Percentiles rank a stretch among this genome's conserved stretches.
phyloP scores from a whole-genome alignment of 2,888 invertebrate species.

The Drosophila peninsularis region DNA sequence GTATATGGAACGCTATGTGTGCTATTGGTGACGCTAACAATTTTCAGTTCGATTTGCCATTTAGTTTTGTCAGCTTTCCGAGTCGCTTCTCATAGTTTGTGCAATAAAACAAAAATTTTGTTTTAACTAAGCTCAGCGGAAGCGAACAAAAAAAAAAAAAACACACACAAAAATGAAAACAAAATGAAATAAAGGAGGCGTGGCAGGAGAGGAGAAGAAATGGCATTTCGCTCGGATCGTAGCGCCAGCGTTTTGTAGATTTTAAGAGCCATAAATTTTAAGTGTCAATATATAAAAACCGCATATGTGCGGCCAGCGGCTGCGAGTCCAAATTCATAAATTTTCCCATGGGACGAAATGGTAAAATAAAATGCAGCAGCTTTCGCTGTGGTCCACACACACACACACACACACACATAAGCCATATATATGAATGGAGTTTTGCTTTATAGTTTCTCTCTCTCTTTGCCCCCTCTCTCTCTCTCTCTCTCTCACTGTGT shows the following conservation, averaged over 20 bases:
- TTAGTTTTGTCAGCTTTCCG: slow-evolving; percentile 50
- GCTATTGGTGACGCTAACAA: slow-evolving; percentile 47
- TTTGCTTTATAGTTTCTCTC: slow-evolving; percentile 68
- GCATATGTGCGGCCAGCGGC: slow-evolving; percentile 76
- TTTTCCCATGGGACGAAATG: slow-evolving; percentile 71
- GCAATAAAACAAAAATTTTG: slow-evolving; percentile 50
- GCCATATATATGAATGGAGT: slow-evolving; percentile 49
- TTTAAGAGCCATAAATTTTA: slow-evolving; percentile 78
- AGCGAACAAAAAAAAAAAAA: slow-evolving; percentile 11
- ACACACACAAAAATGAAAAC: background rate
- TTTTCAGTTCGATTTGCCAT: slow-evolving; percentile 69
- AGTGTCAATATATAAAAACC: slow-evolving; percentile 80
- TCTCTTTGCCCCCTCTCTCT: background rate
- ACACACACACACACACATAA: slow-evolving; percentile 28
- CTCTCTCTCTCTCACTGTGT: slow-evolving; percentile 1
- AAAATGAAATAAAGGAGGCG: slow-evolving; percentile 1
- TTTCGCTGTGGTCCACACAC: slow-evolving; percentile 38
- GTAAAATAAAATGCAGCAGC: slow-evolving; percentile 74
- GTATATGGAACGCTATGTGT: background rate
- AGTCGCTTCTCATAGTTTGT: slow-evolving; percentile 51
- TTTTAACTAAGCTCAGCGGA: slow-evolving; percentile 21
- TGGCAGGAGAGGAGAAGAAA: slow-evolving; percentile 7
- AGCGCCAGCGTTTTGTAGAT: slow-evolving; percentile 71
- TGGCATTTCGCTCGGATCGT: slow-evolving; percentile 19
- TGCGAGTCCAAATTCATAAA: slow-evolving; percentile 75